Conservation (phyloP, 2,797 vertebrate species). For the Tenualosa ilisha region DNA sequence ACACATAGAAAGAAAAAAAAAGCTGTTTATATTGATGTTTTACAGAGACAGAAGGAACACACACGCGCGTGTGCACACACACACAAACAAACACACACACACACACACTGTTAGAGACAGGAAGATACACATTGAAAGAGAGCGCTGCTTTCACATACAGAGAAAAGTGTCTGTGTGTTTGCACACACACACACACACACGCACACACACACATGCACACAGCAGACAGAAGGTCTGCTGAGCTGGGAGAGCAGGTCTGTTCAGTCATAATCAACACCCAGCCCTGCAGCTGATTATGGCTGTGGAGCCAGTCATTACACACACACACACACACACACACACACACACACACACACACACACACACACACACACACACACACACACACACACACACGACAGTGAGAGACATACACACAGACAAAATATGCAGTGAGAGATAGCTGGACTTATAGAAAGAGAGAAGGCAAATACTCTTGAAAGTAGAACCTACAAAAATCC, state of each 20-base stretch:
- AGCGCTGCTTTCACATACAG: not conserved
- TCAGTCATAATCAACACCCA: slow-evolving; percentile 36
- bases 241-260: slow-evolving; percentile 4
- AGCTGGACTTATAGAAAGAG: not conserved
- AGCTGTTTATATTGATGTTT: not conserved
- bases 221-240: not conserved
- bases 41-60: not conserved
- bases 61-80: slow-evolving; percentile 41
- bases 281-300: slow-evolving; percentile 40
- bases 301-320: slow-evolving; percentile 36
- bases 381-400: slow-evolving; percentile 23
- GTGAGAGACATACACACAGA: slow-evolving; percentile 32
- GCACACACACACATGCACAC: not conserved
- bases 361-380: slow-evolving; percentile 31
- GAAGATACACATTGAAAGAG: not conserved
- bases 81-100: not conserved
- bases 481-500: too few relatives aligned
- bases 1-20: not conserved
- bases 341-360: slow-evolving; percentile 27
- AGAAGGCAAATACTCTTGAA: not conserved
- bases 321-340: slow-evolving; percentile 34
- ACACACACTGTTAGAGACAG: not conserved
- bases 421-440: not conserved
- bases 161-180: not conserved
- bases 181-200: slow-evolving; percentile 4